A percentile compares a stretch with the other conserved stretches of the same genome.
Evolutionary conservation across 2,888 invertebrate species (phyloP).

Genomic region (Rhodophaea formosa): DNA sequence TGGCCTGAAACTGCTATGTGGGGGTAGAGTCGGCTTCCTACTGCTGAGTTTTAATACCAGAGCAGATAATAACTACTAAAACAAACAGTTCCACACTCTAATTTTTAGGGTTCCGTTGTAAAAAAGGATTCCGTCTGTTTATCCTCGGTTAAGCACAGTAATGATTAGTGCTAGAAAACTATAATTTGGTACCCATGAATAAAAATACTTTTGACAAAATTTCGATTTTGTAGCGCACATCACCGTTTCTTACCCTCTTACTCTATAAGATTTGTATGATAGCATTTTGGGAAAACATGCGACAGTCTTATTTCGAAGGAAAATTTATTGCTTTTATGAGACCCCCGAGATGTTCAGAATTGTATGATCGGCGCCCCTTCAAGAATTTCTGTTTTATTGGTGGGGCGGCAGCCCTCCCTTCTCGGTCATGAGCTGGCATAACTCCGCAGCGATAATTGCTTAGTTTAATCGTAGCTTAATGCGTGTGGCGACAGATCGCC

Average conservation of each 20-base stretch:
- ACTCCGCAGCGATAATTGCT: neutral
- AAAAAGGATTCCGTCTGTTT: too few relatives aligned
- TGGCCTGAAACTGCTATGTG: too few relatives aligned
- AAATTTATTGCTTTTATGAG: slow-evolving; percentile 35
- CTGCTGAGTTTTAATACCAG: too few relatives aligned
- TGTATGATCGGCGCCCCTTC: slow-evolving; percentile 32
- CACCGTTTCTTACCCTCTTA: neutral
- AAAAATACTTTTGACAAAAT: too few relatives aligned
- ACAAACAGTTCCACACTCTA: too few relatives aligned
- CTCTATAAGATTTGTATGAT: neutral
- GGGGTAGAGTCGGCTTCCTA: too few relatives aligned
- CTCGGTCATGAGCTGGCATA: neutral
- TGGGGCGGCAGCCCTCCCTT: neutral
- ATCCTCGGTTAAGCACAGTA: too few relatives aligned
- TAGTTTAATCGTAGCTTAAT: neutral
- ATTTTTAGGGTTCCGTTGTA: too few relatives aligned
- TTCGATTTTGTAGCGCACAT: too few relatives aligned
- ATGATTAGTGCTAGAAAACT: too few relatives aligned
- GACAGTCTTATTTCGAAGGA: slow-evolving; percentile 7
- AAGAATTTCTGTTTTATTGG: slow-evolving; percentile 21
- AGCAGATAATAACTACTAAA: too few relatives aligned
- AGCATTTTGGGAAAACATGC: neutral
- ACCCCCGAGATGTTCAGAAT: slow-evolving; percentile 32
- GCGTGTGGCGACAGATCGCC: neutral
- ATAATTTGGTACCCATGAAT: too few relatives aligned